Percentiles rank a stretch among this genome's conserved stretches.
phyloP scores from a whole-genome alignment of 2,888 invertebrate genomes.

The Cabera pusaria region DNA sequence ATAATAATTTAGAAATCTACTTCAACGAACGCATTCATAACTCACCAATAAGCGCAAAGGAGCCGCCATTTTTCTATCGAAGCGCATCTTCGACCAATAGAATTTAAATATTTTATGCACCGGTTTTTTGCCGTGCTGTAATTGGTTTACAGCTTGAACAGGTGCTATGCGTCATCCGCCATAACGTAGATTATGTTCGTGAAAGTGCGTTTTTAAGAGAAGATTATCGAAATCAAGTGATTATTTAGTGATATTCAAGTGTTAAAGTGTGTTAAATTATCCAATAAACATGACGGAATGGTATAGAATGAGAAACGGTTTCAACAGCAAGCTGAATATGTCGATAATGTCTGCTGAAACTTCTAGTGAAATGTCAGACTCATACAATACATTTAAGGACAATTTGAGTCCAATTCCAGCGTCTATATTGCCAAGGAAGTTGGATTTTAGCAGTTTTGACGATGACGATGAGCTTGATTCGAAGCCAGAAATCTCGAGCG shows the following conservation, averaged over 20 bases:
- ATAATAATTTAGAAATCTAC: too few species aligned
- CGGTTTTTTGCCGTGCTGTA: conserved; percentile 59
- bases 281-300: conserved; percentile 70
- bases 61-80: conserved; percentile 47
- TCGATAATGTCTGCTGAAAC: conserved; percentile 83
- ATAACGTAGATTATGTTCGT: conserved; percentile 69
- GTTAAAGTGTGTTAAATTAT: conserved; percentile 57
- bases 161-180: conserved; percentile 82
- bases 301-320: conserved; percentile 71
- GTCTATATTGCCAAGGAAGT: conserved; percentile 82
- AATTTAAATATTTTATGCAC: conserved; percentile 59
- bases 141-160: conserved; percentile 65
- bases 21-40: conserved; percentile 41
- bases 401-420: conserved; percentile 83
- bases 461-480: conserved; percentile 71
- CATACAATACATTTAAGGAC: conserved; percentile 83
- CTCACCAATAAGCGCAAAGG: conserved; percentile 34
- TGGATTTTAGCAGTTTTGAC: conserved; percentile 78
- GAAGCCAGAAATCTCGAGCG: too few species aligned
- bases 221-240: conserved; percentile 46
- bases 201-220: conserved; percentile 70
- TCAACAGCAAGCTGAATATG: conserved; percentile 65
- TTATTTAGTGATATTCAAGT: conserved; percentile 52
- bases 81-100: conserved; percentile 57
- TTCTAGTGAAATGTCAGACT: conserved; percentile 86